Evolutionary conservation across 2,888 invertebrate genomes (phyloP).

Genomic region (Epirrhoe tristata): DNA sequence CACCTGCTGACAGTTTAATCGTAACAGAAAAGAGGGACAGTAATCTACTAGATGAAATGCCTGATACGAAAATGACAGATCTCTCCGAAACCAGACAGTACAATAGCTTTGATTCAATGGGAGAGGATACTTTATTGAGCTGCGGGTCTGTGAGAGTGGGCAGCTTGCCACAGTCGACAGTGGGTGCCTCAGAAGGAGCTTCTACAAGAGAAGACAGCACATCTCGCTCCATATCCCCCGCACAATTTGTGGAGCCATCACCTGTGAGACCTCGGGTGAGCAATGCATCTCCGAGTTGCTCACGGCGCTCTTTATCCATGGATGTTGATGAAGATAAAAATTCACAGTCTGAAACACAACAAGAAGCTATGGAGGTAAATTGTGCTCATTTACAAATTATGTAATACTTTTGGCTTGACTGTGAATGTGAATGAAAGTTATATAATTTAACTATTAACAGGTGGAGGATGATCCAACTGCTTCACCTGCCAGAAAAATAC

Average conservation of each 20-base stretch:
- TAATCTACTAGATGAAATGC: conserved; percentile 80
- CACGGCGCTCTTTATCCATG: conserved; percentile 78
- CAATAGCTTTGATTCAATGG: conserved; percentile 81
- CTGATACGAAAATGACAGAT: conserved; percentile 83
- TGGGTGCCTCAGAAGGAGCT: conserved; percentile 68
- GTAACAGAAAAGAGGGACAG: conserved; percentile 81
- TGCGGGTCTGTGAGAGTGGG: conserved; percentile 78
- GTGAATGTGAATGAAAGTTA: conserved; percentile 23
- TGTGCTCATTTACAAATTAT: conserved; percentile 14
- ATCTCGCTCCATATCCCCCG: conserved; percentile 77
- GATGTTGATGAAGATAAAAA: conserved; percentile 81
- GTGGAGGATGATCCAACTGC: conserved; percentile 83
- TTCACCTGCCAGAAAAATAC: conserved; percentile 76
- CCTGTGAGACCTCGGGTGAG: conserved; percentile 70
- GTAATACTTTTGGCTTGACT: conserved; percentile 19
- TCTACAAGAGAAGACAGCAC: conserved; percentile 75
- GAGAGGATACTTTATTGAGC: conserved; percentile 75
- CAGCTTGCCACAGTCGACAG: conserved; percentile 72
- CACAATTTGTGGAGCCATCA: conserved; percentile 79
- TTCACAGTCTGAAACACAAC: conserved; percentile 74
- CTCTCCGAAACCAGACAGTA: conserved; percentile 80
- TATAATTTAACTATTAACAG: conserved; percentile 30
- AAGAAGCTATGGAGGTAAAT: conserved; percentile 78
- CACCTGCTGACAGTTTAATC: conserved; percentile 77
- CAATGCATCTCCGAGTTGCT: conserved; percentile 79